Evolutionary conservation across 2,797 vertebrate genomes (phyloP).

Genomic region (Remorina albescens): DNA sequence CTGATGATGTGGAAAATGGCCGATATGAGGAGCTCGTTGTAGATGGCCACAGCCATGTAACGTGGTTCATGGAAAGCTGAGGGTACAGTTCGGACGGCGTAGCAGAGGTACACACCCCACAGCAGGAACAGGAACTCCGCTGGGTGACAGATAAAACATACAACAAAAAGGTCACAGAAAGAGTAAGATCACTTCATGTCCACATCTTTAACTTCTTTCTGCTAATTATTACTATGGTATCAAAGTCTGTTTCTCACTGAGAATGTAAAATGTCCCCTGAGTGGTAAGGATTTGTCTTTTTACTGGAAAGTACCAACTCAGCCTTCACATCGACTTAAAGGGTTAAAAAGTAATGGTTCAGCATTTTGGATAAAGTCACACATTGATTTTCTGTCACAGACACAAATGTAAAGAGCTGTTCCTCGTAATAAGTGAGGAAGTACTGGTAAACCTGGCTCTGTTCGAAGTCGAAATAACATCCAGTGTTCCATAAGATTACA

Average conservation of each 20-base stretch:
- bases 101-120: constrained; percentile 98
- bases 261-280: neutral
- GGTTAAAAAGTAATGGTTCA: neutral
- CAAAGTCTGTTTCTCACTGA: no score
- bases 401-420: neutral
- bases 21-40: constrained; percentile 98
- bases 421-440: no score
- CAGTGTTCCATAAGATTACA: no score
- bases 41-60: constrained; percentile 96
- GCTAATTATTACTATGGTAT: neutral
- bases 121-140: constrained; percentile 98
- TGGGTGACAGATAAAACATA: constrained; percentile 79
- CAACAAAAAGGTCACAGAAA: constrained; percentile 8
- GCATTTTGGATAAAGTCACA: constrained; percentile 1
- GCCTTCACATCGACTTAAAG: no score
- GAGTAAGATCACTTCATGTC: neutral
- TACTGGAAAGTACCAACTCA: no score
- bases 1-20: constrained; percentile 97
- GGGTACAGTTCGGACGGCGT: constrained; percentile 95
- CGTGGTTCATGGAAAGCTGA: constrained; percentile 99
- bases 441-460: no score
- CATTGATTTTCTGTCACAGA: neutral
- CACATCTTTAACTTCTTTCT: neutral
- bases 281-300: neutral
- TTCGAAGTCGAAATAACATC: no score